phyloP scores from a whole-genome alignment of 2,797 vertebrate species.

The Chelonia mydas region DNA sequence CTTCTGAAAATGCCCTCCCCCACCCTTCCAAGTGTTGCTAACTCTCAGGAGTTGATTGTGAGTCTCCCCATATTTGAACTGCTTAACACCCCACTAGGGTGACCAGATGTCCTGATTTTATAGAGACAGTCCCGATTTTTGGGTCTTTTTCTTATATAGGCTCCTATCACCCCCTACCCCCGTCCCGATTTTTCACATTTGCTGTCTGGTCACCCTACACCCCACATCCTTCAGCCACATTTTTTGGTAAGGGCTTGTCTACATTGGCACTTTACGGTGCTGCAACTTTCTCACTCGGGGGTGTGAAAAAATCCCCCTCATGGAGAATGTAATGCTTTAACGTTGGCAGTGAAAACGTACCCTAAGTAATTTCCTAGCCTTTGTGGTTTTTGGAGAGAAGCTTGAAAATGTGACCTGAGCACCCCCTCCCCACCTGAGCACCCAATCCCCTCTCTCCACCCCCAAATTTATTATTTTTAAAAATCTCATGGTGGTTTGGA shows the following conservation, averaged over 20 bases:
- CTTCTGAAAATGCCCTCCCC: not conserved
- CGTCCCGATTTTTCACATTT: too few relatives aligned
- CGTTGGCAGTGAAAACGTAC: too few relatives aligned
- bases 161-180: too few relatives aligned
- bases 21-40: not conserved
- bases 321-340: too few relatives aligned
- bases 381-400: not conserved
- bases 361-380: not conserved
- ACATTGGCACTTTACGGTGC: too few relatives aligned
- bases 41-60: not conserved
- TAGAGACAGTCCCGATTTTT: too few relatives aligned
- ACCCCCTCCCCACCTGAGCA: not conserved
- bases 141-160: too few relatives aligned
- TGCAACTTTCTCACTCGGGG: too few relatives aligned
- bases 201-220: too few relatives aligned
- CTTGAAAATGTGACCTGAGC: not conserved
- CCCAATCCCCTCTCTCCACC: not conserved
- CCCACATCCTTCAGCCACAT: not conserved
- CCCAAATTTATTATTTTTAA: not conserved
- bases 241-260: not conserved
- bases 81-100: not conserved
- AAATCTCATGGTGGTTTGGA: not conserved
- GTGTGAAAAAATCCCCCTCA: too few relatives aligned
- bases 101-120: too few relatives aligned
- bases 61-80: not conserved